These are phyloP conservation scores for Lordiphosa fenestrarum DNA, from an alignment of 2,888 invertebrate species.

Conservation along the genomic window DNA sequence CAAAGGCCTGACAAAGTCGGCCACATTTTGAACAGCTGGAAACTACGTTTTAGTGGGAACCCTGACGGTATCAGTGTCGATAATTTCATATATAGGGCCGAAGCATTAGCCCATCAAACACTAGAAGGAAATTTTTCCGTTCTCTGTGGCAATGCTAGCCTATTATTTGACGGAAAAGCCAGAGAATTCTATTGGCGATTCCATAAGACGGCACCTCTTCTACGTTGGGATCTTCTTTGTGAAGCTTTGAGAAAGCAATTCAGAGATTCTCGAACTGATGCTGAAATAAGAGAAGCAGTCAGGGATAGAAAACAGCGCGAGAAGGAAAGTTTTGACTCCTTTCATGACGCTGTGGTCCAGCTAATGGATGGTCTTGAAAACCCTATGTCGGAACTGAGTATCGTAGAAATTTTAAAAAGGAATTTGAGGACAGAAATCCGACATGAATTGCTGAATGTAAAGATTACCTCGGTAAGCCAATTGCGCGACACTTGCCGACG, in stretches of 20 bases:
- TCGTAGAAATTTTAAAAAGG: not conserved
- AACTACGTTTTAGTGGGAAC: not conserved
- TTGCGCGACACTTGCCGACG: not conserved
- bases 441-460: constrained; percentile 1
- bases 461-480: not conserved
- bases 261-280: not conserved
- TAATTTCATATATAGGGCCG: constrained; percentile 8
- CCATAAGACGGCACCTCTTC: not conserved
- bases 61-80: constrained; percentile 5
- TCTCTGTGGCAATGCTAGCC: constrained; percentile 1
- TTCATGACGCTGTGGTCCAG: constrained; percentile 1
- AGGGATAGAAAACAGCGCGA: not conserved
- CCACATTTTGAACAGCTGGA: constrained; percentile 4
- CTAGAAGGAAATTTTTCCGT: constrained; percentile 2
- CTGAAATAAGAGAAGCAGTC: not conserved
- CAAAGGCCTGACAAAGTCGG: constrained; percentile 9
- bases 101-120: constrained; percentile 1
- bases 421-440: not conserved
- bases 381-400: not conserved
- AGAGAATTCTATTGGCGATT: constrained; percentile 6
- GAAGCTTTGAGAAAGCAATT: constrained; percentile 1
- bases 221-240: not conserved
- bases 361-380: constrained; percentile 1
- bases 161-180: constrained; percentile 3
- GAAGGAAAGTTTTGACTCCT: not conserved